These are phyloP conservation scores for Sphecodes monilicornis DNA, from an alignment of 2,888 invertebrate species.

Conservation along the genomic window DNA sequence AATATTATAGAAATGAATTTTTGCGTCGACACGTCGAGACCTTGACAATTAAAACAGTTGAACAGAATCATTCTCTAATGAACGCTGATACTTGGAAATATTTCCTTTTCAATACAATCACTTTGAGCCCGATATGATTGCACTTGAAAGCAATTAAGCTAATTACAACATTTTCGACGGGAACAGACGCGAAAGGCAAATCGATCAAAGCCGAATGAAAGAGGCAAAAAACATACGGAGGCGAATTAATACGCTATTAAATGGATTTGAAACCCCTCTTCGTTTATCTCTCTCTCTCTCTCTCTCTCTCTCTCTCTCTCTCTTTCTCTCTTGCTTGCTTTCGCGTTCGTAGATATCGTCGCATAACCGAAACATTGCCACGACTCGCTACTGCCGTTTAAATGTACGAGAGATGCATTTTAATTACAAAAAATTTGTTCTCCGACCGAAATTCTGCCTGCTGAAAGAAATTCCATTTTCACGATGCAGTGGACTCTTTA, in stretches of 20 bases:
- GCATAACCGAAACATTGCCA: background rate
- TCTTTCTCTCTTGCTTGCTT: background rate
- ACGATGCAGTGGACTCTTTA: too few species aligned
- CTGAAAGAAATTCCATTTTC: background rate
- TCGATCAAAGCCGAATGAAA: background rate
- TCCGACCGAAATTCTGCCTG: background rate
- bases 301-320: background rate
- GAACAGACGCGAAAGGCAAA: constrained; percentile 1
- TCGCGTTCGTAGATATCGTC: background rate
- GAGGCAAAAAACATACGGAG: background rate
- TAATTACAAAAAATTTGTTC: background rate
- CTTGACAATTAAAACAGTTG: background rate
- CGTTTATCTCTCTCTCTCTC: background rate
- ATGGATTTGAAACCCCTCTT: background rate
- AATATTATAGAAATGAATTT: background rate
- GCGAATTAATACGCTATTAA: background rate
- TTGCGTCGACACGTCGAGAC: background rate
- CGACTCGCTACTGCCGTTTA: too few species aligned
- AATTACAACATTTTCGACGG: constrained; percentile 17
- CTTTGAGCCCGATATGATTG: constrained; percentile 10
- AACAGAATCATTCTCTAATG: background rate
- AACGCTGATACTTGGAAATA: constrained; percentile 5
- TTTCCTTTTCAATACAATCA: constrained; percentile 1
- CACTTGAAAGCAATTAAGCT: constrained; percentile 19
- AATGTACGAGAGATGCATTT: background rate